Evolutionary conservation across 2,888 invertebrate species (phyloP).

Genomic region (Drosophila diplacantha): DNA sequence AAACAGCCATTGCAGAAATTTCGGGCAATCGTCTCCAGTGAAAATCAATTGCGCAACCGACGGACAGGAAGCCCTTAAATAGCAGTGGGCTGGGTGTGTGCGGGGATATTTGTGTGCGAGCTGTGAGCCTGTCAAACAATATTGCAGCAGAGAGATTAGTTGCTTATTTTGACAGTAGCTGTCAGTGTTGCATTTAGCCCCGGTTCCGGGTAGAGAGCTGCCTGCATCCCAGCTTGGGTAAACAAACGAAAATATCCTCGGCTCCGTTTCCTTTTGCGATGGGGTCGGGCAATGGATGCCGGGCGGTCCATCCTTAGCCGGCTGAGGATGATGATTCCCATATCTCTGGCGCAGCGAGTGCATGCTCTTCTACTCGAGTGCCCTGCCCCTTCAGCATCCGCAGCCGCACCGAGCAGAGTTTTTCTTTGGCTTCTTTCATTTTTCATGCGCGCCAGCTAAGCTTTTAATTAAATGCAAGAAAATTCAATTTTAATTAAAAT

Average conservation of each 20-base stretch:
- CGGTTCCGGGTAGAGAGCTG: not conserved
- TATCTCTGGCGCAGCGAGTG: constrained; percentile 57
- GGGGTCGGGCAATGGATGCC: not conserved
- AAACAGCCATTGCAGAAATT: constrained; percentile 17
- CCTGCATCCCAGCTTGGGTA: constrained; percentile 38
- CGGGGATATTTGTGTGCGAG: not conserved
- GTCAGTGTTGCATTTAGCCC: constrained; percentile 65
- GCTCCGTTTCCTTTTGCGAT: constrained; percentile 20
- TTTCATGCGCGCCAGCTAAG: constrained; percentile 68
- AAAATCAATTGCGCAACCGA: constrained; percentile 34
- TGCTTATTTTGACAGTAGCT: constrained; percentile 69
- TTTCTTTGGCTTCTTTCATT: constrained; percentile 65
- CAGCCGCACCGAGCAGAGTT: constrained; percentile 51
- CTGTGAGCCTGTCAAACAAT: constrained; percentile 53
- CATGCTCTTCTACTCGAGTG: constrained; percentile 67
- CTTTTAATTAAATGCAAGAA: constrained; percentile 73
- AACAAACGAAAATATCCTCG: constrained; percentile 56
- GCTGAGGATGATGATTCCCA: constrained; percentile 63
- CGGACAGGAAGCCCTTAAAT: constrained; percentile 10
- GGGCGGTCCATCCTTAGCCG: constrained; percentile 22
- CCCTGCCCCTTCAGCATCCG: constrained; percentile 26
- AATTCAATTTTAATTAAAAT: constrained; percentile 72
- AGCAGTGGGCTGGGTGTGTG: not conserved
- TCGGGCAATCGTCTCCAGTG: constrained; percentile 17
- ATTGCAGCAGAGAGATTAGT: constrained; percentile 63